Evolutionary conservation across 1,140 invertebrate genomes (phyloP).

Genomic region (Neotoxoptera formosana): DNA sequence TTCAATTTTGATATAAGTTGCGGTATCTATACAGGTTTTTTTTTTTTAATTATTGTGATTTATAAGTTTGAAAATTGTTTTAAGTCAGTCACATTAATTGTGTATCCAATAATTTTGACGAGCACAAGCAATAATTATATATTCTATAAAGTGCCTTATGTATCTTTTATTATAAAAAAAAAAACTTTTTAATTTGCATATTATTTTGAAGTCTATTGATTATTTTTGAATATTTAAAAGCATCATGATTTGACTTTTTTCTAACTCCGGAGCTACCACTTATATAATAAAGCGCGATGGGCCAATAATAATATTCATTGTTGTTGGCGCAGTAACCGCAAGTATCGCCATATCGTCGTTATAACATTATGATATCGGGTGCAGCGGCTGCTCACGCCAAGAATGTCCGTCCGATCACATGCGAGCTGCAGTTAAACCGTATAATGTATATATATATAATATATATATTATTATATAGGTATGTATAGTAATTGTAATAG

Average conservation of each 20-base stretch:
- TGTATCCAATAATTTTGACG: not conserved
- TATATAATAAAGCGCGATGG: not conserved
- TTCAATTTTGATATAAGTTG: no score
- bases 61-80: no score
- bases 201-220: no score
- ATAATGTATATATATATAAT: not conserved
- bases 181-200: no score
- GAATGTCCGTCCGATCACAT: not conserved
- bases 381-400: not conserved
- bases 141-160: no score
- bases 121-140: not conserved
- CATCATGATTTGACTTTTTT: not conserved
- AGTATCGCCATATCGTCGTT: not conserved
- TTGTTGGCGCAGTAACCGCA: not conserved
- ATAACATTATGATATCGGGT: not conserved
- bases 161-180: no score
- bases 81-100: not conserved
- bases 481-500: not conserved
- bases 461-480: no score
- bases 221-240: not conserved
- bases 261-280: not conserved
- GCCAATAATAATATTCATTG: no score
- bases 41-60: no score
- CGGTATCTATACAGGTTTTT: no score
- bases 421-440: not conserved